Evolutionary conservation across 2,888 invertebrate species (phyloP).

Genomic region (Brenthis hecate): DNA sequence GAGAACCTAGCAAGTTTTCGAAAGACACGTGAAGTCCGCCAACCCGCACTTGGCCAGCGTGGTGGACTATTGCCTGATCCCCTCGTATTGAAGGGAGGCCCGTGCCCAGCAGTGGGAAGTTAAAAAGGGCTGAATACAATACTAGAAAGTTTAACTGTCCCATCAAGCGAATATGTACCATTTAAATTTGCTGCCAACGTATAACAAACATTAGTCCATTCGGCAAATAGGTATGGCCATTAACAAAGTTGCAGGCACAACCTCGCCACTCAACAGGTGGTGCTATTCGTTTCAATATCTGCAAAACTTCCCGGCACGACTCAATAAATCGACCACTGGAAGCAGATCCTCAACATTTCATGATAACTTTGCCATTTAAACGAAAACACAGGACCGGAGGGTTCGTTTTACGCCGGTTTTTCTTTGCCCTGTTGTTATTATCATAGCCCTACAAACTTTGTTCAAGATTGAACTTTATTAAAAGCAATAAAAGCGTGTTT

Average conservation of each 20-base stretch:
- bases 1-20: no score
- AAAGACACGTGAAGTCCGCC: no score
- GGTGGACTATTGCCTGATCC: no score
- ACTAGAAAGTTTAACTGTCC: slow-evolving; percentile 4
- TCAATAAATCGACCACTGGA: slow-evolving; percentile 72
- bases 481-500: slow-evolving; percentile 46
- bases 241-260: slow-evolving; percentile 68
- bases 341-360: slow-evolving; percentile 47
- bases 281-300: slow-evolving; percentile 80
- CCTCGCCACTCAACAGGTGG: slow-evolving; percentile 72
- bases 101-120: no score
- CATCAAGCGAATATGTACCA: slow-evolving; percentile 31
- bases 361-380: slow-evolving; percentile 42
- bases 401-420: slow-evolving; percentile 59
- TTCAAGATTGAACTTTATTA: slow-evolving; percentile 62
- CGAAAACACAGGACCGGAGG: slow-evolving; percentile 43
- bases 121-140: no score
- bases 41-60: no score
- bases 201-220: slow-evolving; percentile 52
- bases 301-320: slow-evolving; percentile 77
- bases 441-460: slow-evolving; percentile 58
- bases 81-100: no score
- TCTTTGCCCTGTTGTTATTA: slow-evolving; percentile 75
- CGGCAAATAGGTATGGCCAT: slow-evolving; percentile 64
- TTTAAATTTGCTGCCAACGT: slow-evolving; percentile 42